phyloP scores from a whole-genome alignment of 2,113 vertebrate species.

The Gobius niger region DNA sequence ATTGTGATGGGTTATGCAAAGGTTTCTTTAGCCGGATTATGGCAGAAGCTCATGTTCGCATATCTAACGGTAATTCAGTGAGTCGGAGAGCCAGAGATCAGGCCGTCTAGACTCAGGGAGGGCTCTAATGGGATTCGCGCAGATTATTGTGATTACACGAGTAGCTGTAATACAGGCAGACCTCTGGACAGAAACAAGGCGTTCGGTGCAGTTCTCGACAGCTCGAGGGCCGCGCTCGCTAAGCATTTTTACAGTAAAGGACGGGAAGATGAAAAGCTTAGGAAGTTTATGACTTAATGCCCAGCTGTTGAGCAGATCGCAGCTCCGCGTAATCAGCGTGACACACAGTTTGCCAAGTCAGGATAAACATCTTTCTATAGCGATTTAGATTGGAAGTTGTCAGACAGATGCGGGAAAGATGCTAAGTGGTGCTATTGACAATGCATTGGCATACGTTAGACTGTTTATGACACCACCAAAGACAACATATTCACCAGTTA shows the following conservation, averaged over 20 bases:
- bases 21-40: constrained; percentile 62
- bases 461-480: no score
- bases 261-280: neutral
- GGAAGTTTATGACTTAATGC: neutral
- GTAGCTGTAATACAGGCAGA: constrained; percentile 60
- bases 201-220: constrained; percentile 29
- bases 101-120: constrained; percentile 77
- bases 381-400: neutral
- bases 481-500: no score
- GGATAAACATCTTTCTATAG: constrained; percentile 1
- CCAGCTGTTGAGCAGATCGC: neutral
- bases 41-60: constrained; percentile 18
- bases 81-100: constrained; percentile 68
- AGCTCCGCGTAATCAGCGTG: neutral
- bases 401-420: neutral
- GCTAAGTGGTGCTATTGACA: neutral
- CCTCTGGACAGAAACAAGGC: constrained; percentile 33
- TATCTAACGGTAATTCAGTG: constrained; percentile 31
- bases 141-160: constrained; percentile 79
- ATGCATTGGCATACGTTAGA: neutral
- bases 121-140: constrained; percentile 83
- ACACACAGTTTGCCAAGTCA: neutral
- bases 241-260: constrained; percentile 8
- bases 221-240: neutral
- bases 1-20: constrained; percentile 37